Percentiles rank a stretch among this genome's conserved stretches.
phyloP scores from a whole-genome alignment of 2,113 vertebrate genomes.

The Anoplopoma fimbria region DNA sequence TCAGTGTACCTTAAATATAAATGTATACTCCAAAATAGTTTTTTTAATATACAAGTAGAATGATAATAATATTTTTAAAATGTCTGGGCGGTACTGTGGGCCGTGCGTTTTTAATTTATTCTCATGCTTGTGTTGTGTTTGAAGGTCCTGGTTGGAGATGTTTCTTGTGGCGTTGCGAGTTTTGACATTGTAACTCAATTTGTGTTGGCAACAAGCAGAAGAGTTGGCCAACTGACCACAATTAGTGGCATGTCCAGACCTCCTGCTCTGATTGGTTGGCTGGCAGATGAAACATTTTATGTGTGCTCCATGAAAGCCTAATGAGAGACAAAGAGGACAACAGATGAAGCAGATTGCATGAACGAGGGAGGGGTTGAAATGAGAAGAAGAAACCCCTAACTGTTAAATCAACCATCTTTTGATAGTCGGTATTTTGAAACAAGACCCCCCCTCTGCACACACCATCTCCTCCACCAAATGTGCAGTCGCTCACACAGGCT shows the following conservation, averaged over 20 bases:
- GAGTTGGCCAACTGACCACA: slow-evolving; percentile 50
- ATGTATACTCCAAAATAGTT: not conserved
- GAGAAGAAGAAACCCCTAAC: slow-evolving; percentile 34
- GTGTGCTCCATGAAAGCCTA: slow-evolving; percentile 39
- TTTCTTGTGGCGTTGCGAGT: slow-evolving; percentile 16
- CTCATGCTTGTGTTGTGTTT: slow-evolving; percentile 17
- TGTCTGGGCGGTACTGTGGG: not conserved
- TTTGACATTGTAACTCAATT: slow-evolving; percentile 44
- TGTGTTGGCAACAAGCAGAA: slow-evolving; percentile 47
- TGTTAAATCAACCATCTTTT: slow-evolving; percentile 55
- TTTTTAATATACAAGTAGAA: not conserved
- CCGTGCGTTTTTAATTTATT: not conserved
- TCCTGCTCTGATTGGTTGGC: slow-evolving; percentile 57
- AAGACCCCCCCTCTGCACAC: not conserved
- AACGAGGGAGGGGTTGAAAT: slow-evolving; percentile 27
- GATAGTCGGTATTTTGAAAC: slow-evolving; percentile 40
- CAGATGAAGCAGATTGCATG: slow-evolving; percentile 48
- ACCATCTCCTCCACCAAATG: slow-evolving; percentile 30
- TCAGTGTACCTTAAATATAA: not conserved
- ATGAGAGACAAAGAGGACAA: slow-evolving; percentile 51
- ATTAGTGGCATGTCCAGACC: slow-evolving; percentile 53
- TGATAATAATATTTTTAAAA: not conserved
- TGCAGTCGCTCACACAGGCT: slow-evolving; percentile 16
- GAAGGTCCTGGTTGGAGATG: slow-evolving; percentile 21
- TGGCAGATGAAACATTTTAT: slow-evolving; percentile 47